These are phyloP conservation scores for Molossus alvarezi DNA, from an alignment of 2,797 vertebrate genomes.

Conservation along the genomic window DNA sequence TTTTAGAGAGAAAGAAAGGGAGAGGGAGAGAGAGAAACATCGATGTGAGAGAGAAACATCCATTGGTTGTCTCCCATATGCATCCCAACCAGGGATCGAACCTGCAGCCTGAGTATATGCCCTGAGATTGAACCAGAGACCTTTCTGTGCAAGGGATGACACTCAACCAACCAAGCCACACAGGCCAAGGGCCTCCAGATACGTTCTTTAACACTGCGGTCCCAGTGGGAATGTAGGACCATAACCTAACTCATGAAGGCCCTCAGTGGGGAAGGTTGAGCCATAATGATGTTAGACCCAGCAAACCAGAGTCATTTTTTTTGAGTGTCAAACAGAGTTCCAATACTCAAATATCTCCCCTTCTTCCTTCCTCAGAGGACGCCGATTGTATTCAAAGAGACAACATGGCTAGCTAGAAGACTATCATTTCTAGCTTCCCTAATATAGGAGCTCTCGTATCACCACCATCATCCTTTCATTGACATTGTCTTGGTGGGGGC, in stretches of 20 bases:
- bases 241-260: neutral
- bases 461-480: neutral
- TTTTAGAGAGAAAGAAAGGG: too few relatives aligned
- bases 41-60: too few relatives aligned
- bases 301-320: neutral
- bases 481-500: too few relatives aligned
- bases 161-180: too few relatives aligned
- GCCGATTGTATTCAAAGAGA: neutral
- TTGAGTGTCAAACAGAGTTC: neutral
- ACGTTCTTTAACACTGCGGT: fast-evolving
- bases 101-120: too few relatives aligned
- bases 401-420: too few relatives aligned
- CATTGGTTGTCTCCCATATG: too few relatives aligned
- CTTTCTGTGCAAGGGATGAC: too few relatives aligned
- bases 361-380: neutral
- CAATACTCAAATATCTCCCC: neutral
- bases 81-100: too few relatives aligned
- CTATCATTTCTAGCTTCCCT: neutral
- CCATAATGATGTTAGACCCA: fast-evolving
- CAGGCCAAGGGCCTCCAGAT: too few relatives aligned
- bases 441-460: neutral
- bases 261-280: neutral
- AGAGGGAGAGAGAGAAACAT: too few relatives aligned
- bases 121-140: too few relatives aligned
- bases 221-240: neutral